Evolutionary conservation across 2,113 vertebrate species (phyloP).

Genomic region (Craseonycteris thonglongyai): DNA sequence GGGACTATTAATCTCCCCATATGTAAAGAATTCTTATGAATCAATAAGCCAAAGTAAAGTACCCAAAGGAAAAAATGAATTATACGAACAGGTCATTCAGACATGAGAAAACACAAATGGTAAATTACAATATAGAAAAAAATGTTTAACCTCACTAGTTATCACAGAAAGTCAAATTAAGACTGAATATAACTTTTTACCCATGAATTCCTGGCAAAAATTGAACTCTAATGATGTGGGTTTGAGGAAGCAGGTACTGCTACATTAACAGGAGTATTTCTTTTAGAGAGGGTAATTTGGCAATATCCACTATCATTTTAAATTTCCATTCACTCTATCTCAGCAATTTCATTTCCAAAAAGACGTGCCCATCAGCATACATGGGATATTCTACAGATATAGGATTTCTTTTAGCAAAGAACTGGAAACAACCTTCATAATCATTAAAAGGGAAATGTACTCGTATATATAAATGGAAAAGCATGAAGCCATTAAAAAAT

Average conservation of each 20-base stretch:
- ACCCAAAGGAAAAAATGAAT: not conserved
- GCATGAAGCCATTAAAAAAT: not conserved
- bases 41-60: not conserved
- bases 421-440: not conserved
- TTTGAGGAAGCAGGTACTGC: not conserved
- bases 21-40: not conserved
- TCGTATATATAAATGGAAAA: not conserved
- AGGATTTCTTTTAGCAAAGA: not conserved
- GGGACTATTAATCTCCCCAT: not conserved
- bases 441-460: not conserved
- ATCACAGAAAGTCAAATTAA: not conserved
- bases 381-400: not conserved
- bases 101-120: not conserved
- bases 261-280: rapidly evolving
- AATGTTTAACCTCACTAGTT: not conserved
- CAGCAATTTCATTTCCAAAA: not conserved
- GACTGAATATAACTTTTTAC: not conserved
- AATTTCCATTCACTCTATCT: not conserved
- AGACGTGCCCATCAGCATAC: not conserved
- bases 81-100: not conserved
- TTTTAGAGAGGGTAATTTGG: not conserved
- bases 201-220: not conserved
- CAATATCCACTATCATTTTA: not conserved
- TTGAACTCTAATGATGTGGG: not conserved
- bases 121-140: not conserved